Conservation (phyloP, 92 coral and sea anemone genomes). For the Virgularia gustaviana region DNA sequence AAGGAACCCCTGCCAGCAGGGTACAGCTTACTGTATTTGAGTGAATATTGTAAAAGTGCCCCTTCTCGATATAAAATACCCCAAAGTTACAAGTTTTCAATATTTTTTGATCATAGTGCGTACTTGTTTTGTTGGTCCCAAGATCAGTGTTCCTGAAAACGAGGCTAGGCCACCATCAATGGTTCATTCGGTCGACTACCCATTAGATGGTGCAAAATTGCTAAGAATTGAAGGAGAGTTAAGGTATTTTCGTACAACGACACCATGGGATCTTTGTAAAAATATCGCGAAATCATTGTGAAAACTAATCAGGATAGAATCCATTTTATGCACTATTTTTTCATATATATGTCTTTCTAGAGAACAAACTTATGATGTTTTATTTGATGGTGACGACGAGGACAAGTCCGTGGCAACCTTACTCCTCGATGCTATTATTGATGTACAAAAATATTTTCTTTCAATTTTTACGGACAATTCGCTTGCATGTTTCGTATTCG, state of each 20-base stretch:
- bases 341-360: constrained; percentile 36
- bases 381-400: constrained; percentile 98
- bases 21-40: too few species aligned
- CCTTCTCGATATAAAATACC: too few species aligned
- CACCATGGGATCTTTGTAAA: too few species aligned
- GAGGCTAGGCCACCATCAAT: constrained; percentile 90
- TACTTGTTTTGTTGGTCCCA: constrained; percentile 99
- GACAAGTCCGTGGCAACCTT: constrained; percentile 84
- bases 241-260: too few species aligned
- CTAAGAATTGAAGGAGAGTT: constrained; percentile 95
- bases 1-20: too few species aligned
- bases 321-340: not conserved
- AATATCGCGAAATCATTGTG: not conserved
- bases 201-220: constrained; percentile 92
- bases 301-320: not conserved
- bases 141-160: constrained; percentile 88
- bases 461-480: too few species aligned
- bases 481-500: too few species aligned
- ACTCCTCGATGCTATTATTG: constrained; percentile 70
- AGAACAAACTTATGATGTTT: constrained; percentile 87
- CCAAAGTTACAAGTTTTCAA: not conserved
- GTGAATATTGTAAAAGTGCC: too few species aligned
- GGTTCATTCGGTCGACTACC: constrained; percentile 93
- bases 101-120: constrained; percentile 54
- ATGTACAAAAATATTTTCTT: too few species aligned